Evolutionary conservation across 2,797 vertebrate genomes (phyloP).

Genomic region (Rhodeus uyekii): DNA sequence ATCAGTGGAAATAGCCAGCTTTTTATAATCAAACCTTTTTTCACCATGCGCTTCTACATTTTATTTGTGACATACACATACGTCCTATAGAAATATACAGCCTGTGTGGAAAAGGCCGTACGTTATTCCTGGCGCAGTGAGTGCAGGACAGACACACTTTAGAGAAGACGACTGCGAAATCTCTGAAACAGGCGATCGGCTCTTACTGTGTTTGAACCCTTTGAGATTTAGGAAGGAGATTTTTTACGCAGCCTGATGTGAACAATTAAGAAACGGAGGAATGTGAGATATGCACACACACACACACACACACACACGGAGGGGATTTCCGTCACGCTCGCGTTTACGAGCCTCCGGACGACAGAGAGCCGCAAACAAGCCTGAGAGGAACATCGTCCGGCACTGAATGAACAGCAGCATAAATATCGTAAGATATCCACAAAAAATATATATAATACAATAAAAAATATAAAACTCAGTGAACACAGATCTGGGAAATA

Average conservation of each 20-base stretch:
- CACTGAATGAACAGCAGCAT: too few species aligned
- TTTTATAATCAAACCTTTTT: constrained; percentile 53
- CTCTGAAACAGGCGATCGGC: background rate
- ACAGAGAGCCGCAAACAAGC: constrained; percentile 1
- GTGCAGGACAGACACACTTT: background rate
- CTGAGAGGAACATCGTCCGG: too few species aligned
- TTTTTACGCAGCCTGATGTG: constrained; percentile 42
- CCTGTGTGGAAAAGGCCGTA: background rate
- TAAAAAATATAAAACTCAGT: background rate
- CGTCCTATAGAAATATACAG: constrained; percentile 23
- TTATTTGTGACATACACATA: constrained; percentile 20
- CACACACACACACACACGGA: constrained; percentile 63
- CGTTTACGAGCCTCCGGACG: constrained; percentile 61
- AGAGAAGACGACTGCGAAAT: background rate
- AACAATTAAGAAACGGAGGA: constrained; percentile 50
- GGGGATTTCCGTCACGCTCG: constrained; percentile 64
- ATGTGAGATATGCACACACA: constrained; percentile 58
- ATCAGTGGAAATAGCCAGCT: constrained; percentile 52
- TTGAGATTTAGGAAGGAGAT: constrained; percentile 1
- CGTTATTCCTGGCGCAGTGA: background rate
- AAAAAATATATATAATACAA: too few species aligned
- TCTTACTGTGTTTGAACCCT: background rate
- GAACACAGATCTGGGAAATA: background rate
- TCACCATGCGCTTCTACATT: constrained; percentile 11
- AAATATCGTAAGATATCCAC: background rate